Evolutionary conservation across 2,888 invertebrate genomes (phyloP).

Genomic region (Neuroscelio doddi): DNA sequence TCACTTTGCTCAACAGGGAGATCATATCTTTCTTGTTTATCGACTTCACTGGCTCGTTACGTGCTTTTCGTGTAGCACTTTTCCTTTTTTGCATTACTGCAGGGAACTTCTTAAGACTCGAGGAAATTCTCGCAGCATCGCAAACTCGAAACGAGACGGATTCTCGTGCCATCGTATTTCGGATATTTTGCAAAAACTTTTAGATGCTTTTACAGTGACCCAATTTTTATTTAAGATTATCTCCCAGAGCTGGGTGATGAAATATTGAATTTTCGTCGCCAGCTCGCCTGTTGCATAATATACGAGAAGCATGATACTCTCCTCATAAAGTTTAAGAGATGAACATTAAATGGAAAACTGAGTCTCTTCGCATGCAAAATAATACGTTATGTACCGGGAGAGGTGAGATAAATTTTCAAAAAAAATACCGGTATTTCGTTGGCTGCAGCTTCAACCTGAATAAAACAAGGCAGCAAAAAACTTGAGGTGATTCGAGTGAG

Average conservation of each 20-base stretch:
- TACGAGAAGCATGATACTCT: conserved; percentile 7
- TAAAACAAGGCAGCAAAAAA: no score
- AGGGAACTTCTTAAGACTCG: conserved; percentile 1
- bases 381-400: background rate
- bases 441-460: background rate
- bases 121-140: no score
- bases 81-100: conserved; percentile 19
- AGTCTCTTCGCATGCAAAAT: conserved; percentile 7
- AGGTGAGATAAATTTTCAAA: background rate
- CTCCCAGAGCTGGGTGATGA: background rate
- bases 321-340: conserved; percentile 1
- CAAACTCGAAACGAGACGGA: no score
- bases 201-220: background rate
- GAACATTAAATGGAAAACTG: conserved; percentile 5
- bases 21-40: conserved; percentile 61
- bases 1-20: conserved; percentile 49
- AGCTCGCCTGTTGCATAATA: conserved; percentile 1
- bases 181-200: background rate
- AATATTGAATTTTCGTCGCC: conserved; percentile 12
- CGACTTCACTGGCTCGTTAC: conserved; percentile 54
- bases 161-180: background rate
- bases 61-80: conserved; percentile 47
- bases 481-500: no score
- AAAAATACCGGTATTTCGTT: background rate
- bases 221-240: conserved; percentile 5